Conservation (phyloP, 2,797 vertebrate species). For the Micromesistius poutassou region DNA sequence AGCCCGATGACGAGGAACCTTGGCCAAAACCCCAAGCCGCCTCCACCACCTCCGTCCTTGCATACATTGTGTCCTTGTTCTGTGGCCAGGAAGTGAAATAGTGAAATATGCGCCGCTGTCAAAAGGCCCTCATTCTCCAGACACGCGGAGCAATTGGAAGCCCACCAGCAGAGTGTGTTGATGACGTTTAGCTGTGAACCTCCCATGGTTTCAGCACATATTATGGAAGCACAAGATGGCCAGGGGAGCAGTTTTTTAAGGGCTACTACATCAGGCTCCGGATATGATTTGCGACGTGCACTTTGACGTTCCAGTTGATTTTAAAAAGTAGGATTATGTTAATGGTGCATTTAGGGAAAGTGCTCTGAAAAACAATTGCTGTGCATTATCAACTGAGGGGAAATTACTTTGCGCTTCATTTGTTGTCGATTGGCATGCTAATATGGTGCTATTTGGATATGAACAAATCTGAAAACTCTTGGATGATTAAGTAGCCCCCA, state of each 20-base stretch:
- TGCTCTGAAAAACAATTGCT: background rate
- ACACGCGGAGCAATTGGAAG: constrained; percentile 34
- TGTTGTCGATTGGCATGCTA: background rate
- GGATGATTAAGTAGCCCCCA: background rate
- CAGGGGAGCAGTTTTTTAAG: background rate
- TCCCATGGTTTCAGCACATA: constrained; percentile 36
- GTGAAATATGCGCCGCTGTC: constrained; percentile 30
- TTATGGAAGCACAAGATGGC: constrained; percentile 30
- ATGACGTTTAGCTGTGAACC: constrained; percentile 22
- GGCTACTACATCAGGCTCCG: background rate
- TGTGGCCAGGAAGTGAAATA: constrained; percentile 44
- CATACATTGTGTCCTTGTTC: constrained; percentile 49
- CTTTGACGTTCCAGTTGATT: background rate
- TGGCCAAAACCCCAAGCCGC: constrained; percentile 45
- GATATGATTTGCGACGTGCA: background rate
- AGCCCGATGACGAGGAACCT: constrained; percentile 46
- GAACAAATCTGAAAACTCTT: background rate
- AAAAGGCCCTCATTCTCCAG: constrained; percentile 29
- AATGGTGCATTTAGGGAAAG: background rate
- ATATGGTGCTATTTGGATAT: background rate
- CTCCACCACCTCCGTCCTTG: constrained; percentile 52
- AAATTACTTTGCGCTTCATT: background rate
- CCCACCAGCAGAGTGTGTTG: constrained; percentile 45
- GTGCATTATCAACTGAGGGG: background rate
- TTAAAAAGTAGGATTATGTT: background rate